These are phyloP conservation scores for Hetaerina titia DNA, from an alignment of 2,888 invertebrate species.

Conservation along the genomic window DNA sequence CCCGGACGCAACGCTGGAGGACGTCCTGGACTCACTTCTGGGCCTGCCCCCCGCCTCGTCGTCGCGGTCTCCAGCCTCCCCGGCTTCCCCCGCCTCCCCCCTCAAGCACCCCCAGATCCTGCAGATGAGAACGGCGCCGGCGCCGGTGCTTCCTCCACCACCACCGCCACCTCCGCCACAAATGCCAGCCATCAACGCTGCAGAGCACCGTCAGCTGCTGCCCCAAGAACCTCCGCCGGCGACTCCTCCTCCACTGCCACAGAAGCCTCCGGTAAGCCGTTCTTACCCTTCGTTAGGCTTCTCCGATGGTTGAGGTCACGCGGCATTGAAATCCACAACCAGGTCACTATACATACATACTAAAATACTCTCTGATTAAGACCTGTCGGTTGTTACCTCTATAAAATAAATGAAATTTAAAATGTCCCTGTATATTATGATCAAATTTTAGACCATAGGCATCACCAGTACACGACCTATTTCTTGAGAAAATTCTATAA, in stretches of 20 bases:
- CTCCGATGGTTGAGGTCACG: too few species aligned
- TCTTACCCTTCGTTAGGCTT: not conserved
- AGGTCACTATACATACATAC: too few species aligned
- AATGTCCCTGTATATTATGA: too few species aligned
- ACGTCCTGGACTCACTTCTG: slow-evolving; percentile 94
- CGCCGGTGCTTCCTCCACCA: slow-evolving; percentile 74
- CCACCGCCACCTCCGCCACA: slow-evolving; percentile 69
- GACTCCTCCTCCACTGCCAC: slow-evolving; percentile 46
- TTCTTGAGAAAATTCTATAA: too few species aligned
- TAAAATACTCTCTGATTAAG: too few species aligned
- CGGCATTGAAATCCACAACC: too few species aligned
- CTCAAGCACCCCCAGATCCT: slow-evolving; percentile 90
- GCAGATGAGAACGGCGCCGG: slow-evolving; percentile 92
- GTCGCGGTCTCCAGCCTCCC: slow-evolving; percentile 84
- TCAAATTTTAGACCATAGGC: too few species aligned
- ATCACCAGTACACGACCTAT: too few species aligned
- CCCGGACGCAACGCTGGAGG: slow-evolving; percentile 93
- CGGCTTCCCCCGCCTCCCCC: slow-evolving; percentile 78
- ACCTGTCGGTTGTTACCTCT: too few species aligned
- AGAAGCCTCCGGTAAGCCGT: slow-evolving; percentile 43
- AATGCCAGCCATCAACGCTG: slow-evolving; percentile 34
- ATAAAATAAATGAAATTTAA: too few species aligned
- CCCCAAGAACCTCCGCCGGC: not conserved
- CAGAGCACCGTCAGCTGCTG: not conserved
- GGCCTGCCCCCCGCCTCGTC: slow-evolving; percentile 89